A percentile compares a stretch with the other conserved stretches of the same genome.
These are phyloP conservation scores for Iphiclides podalirius DNA, from an alignment of 2,888 invertebrate genomes.

Conservation along the genomic window DNA sequence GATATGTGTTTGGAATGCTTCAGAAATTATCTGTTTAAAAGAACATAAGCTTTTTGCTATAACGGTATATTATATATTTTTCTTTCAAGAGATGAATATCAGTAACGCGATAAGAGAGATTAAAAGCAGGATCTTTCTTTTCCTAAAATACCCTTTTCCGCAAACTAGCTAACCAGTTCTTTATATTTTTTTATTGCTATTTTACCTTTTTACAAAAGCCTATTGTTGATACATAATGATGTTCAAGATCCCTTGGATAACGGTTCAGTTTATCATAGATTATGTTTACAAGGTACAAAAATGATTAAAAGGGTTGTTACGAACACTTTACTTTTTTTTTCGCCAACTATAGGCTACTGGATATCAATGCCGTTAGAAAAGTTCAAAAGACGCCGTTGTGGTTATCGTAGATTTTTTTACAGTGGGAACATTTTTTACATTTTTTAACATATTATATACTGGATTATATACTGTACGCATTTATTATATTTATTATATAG, in stretches of 20 bases:
- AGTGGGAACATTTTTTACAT: too few relatives aligned
- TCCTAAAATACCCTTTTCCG: slow-evolving; percentile 15
- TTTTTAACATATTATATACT: too few relatives aligned
- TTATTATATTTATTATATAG: too few relatives aligned
- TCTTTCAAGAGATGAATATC: too few relatives aligned
- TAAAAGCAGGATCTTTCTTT: background rate
- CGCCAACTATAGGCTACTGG: slow-evolving; percentile 26
- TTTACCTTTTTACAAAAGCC: slow-evolving; percentile 33
- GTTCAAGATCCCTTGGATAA: slow-evolving; percentile 41
- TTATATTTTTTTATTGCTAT: slow-evolving; percentile 32
- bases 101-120: slow-evolving; percentile 1
- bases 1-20: too few relatives aligned
- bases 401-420: background rate
- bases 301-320: slow-evolving; percentile 54
- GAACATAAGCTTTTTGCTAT: too few relatives aligned
- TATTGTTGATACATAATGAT: slow-evolving; percentile 35
- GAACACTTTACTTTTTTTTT: slow-evolving; percentile 43
- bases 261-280: slow-evolving; percentile 48
- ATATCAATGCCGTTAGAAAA: slow-evolving; percentile 10
- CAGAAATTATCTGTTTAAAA: too few relatives aligned
- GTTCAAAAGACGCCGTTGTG: slow-evolving; percentile 9
- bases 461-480: too few relatives aligned
- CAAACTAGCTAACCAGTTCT: slow-evolving; percentile 20
- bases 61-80: too few relatives aligned
- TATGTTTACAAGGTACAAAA: slow-evolving; percentile 40